Conservation (phyloP, 2,797 vertebrate genomes). For the Sebastes reedi region DNA sequence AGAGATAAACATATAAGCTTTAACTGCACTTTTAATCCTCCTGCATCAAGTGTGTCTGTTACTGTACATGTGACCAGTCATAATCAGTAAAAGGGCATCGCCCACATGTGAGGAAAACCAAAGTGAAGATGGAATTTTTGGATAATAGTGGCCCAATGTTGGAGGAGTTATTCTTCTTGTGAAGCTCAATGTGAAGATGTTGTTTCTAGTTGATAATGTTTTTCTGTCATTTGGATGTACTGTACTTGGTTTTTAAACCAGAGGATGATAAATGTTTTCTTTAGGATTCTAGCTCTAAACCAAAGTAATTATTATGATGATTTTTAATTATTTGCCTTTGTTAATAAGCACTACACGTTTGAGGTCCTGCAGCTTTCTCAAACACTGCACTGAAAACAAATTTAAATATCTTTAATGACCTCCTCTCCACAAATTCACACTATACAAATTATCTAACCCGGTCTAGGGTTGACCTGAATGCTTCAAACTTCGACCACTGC, state of each 20-base stretch:
- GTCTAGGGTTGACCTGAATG: too few relatives aligned
- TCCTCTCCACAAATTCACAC: too few relatives aligned
- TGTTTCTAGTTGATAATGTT: background rate
- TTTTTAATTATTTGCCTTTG: background rate
- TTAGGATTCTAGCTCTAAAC: background rate
- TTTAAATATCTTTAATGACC: too few relatives aligned
- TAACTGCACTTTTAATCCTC: conserved; percentile 31
- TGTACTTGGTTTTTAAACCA: background rate
- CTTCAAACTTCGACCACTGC: too few relatives aligned
- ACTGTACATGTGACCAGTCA: background rate
- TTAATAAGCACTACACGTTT: background rate
- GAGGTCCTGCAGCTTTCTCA: background rate
- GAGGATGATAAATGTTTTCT: background rate
- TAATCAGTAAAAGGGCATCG: background rate
- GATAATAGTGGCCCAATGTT: background rate
- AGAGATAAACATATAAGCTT: conserved; percentile 4
- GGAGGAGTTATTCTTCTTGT: background rate
- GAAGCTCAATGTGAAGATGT: background rate
- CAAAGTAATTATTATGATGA: background rate
- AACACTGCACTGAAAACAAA: background rate
- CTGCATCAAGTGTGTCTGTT: background rate
- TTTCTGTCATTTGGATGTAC: background rate
- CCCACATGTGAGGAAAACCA: background rate
- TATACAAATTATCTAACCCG: too few relatives aligned
- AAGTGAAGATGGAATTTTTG: background rate